Evolutionary conservation across 2,888 invertebrate species (phyloP).

Genomic region (Epistrophella euchroma): DNA sequence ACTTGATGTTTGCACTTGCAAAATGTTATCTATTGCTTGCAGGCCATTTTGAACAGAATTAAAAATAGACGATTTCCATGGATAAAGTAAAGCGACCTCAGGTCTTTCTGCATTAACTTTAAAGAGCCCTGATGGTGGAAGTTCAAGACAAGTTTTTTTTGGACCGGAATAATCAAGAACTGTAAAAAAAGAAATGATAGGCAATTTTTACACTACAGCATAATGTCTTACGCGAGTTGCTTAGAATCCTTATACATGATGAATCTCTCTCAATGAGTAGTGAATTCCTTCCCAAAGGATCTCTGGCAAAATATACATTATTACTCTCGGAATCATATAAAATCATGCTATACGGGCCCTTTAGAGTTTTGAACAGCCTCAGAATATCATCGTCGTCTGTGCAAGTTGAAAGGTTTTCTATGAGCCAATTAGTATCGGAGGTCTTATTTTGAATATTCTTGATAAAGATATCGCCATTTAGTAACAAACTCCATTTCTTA

Average conservation of each 20-base stretch:
- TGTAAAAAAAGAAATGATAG: constrained; percentile 29
- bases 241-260: constrained; percentile 83
- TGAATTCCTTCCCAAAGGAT: constrained; percentile 93
- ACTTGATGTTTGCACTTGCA: constrained; percentile 48
- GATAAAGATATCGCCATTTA: constrained; percentile 95
- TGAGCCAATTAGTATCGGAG: constrained; percentile 86
- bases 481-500: constrained; percentile 88
- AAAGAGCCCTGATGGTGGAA: constrained; percentile 87
- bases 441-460: constrained; percentile 81
- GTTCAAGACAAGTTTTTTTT: constrained; percentile 85
- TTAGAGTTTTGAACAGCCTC: constrained; percentile 85
- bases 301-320: constrained; percentile 92
- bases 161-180: constrained; percentile 19
- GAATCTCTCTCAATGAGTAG: constrained; percentile 86
- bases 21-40: constrained; percentile 3
- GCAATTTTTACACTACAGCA: background rate
- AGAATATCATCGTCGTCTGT: constrained; percentile 79
- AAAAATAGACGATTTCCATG: constrained; percentile 76
- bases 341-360: constrained; percentile 94
- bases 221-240: constrained; percentile 84
- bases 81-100: constrained; percentile 82
- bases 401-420: constrained; percentile 81
- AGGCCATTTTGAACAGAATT: constrained; percentile 22
- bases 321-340: constrained; percentile 87
- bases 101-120: constrained; percentile 77